Base-by-base conservation (phyloP, 2,797 vertebrate species). In the Allobates femoralis region DNA sequence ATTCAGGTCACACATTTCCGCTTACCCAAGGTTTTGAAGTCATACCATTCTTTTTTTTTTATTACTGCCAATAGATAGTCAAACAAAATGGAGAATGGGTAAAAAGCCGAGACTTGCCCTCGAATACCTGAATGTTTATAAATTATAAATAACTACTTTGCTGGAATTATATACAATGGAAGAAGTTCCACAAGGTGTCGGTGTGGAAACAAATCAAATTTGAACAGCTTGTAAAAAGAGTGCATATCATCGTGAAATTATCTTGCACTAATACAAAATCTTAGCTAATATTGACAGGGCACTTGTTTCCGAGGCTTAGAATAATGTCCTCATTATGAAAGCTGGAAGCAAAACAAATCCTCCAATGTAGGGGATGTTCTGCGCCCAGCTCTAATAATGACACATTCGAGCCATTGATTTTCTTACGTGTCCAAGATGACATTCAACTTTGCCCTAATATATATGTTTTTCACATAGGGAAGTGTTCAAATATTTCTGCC, bases 261-360 rank as follows among this genome's bases (percentile, higher is more conserved):
- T 91, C 89, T 0, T 88, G 87, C 90, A 89, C 85, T 37, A 0
- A 15, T 91, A 92, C 58, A 93, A 92, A 91, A 92, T 34, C 12
- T 87, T 75, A 88, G 89, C 87, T 87, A 89, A 66, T 92, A 93
- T 94, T 93, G 90, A 94, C 91, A 92, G 94, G 94, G 94, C 94
- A 95, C 94, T 95, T 94, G 90, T 91, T 94, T 93, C 88, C 7
- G 3, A 92, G 91, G 87, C 4, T 60, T 51, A 12, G 73, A 28
- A 89, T 53, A 85, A 85, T 90, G 83, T 88, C 71, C 89, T 32
- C 91, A 92, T 91, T 91, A 92, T 0, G 28, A 93, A 90, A 85
- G n/a, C 90, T 89, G 91, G 67, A 83, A 90, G 91, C 89, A 94
- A 92, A 89, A 83, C 11, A 23, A 53, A 81, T 81, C 32, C 14